Conservation (phyloP, 2,797 vertebrate genomes). For the Microctenopoma lineatum region DNA sequence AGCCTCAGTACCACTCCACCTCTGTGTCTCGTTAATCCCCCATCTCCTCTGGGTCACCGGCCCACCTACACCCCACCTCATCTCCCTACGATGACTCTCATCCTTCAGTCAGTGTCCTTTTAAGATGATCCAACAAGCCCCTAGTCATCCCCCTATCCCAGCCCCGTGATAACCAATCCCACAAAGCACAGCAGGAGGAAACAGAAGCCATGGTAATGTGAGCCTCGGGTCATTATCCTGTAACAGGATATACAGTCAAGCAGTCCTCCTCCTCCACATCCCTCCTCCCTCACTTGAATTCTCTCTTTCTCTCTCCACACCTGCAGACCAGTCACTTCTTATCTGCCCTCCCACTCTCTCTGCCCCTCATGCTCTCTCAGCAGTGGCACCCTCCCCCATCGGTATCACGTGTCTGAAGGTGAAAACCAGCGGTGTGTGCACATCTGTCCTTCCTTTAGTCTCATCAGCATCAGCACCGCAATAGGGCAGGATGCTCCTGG, state of each 20-base stretch:
- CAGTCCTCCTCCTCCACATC: slow-evolving; percentile 49
- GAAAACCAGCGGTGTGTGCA: slow-evolving; percentile 51
- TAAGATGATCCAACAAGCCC: slow-evolving; percentile 30
- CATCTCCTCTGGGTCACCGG: slow-evolving; percentile 5
- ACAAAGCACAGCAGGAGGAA: slow-evolving; percentile 63
- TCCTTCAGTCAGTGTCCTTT: slow-evolving; percentile 25
- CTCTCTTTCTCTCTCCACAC: slow-evolving; percentile 56
- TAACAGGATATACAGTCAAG: slow-evolving; percentile 75
- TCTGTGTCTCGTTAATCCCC: slow-evolving; percentile 22
- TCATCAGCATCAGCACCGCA: slow-evolving; percentile 31
- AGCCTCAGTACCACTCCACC: slow-evolving; percentile 11
- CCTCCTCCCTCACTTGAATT: slow-evolving; percentile 51
- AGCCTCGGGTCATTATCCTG: slow-evolving; percentile 78
- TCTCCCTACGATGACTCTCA: not conserved
- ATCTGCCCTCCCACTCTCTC: slow-evolving; percentile 35
- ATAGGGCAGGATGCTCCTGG: slow-evolving; percentile 15
- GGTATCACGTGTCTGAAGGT: slow-evolving; percentile 70
- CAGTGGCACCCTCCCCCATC: slow-evolving; percentile 28
- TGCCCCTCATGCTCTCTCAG: slow-evolving; percentile 33
- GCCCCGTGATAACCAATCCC: slow-evolving; percentile 65
- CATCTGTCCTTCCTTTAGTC: slow-evolving; percentile 15
- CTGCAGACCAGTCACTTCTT: slow-evolving; percentile 59
- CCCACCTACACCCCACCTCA: slow-evolving; percentile 15
- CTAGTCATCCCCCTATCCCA: slow-evolving; percentile 43
- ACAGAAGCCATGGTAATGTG: slow-evolving; percentile 73